Base-by-base conservation (phyloP, 2,797 vertebrate species). In the Delichon dasypus region DNA sequence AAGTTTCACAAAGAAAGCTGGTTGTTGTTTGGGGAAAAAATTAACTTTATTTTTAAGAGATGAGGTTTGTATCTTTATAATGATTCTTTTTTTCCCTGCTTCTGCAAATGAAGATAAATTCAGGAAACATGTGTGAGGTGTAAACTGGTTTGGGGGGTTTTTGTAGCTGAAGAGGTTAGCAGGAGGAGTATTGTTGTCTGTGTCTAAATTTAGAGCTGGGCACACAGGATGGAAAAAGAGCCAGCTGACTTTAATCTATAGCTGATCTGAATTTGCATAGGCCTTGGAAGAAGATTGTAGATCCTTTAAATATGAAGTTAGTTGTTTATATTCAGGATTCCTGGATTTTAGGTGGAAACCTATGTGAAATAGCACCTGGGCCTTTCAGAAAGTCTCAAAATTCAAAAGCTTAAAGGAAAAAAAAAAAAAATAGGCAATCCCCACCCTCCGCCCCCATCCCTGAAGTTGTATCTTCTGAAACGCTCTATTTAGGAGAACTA, bases 121-220 rank as follows among this genome's bases (percentile, higher is more conserved):
- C n/a, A 51, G 36, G 25, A 83, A 70, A 62, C 10, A 26, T 0
- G 7, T 42, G 11, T 65, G 16, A 83, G 7, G 16, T 79, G 18
- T 42, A 80, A 76, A 29, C 4, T 66, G 5, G 14, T 57, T 21
- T 6, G 62, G n/a, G 13, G 11, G 25, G 26, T 50, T 67, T 90
- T 47, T 61, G 29, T 47, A 61, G 32, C 22, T 60, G 40, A 40
- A 71, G 50, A 57, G 29, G 19, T 88, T 89, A 84, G 62, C 32
- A 51, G n/a, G 12, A 84, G n/a, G 42, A 74, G 64, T 90, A 68
- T 48, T 90, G 20, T 38, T 85, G 13, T 10, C 7, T 75, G 19
- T 29, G 32, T 88, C n/a, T 90, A 81, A 86, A 77, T 83, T 83
- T 88, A 93, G 86, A 85, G 9, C 61, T 90, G 45, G 50, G 60